These are phyloP conservation scores for Coracopsis vasa DNA, from an alignment of 2,113 vertebrate genomes.

Conservation along the genomic window DNA sequence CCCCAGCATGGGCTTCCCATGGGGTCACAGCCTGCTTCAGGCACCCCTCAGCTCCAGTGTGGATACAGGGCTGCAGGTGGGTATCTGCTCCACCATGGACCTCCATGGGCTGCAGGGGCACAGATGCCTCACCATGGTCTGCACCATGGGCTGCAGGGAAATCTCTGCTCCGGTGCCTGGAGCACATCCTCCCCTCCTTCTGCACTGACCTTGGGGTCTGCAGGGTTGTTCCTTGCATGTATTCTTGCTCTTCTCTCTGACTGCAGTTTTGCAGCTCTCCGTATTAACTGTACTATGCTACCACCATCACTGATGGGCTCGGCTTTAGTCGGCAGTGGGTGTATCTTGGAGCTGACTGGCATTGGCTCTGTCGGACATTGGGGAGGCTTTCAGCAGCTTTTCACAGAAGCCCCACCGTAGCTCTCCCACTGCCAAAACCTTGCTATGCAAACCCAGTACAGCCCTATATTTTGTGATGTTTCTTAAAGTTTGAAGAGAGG, in stretches of 20 bases:
- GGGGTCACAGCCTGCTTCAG: neutral
- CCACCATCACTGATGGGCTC: neutral
- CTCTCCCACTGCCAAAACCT: fast-evolving
- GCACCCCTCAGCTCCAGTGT: neutral
- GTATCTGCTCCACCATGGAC: neutral
- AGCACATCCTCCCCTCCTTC: neutral
- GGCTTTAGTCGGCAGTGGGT: neutral
- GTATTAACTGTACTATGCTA: neutral
- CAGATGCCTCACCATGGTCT: neutral
- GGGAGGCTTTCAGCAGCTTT: neutral
- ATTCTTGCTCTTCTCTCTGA: neutral
- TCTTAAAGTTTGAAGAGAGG: neutral
- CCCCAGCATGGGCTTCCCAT: neutral
- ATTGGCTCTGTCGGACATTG: neutral
- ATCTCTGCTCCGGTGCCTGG: neutral
- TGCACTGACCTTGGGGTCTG: neutral
- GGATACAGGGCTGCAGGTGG: neutral
- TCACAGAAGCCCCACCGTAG: neutral
- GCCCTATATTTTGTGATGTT: neutral
- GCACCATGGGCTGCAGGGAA: neutral
- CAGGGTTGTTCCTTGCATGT: neutral
- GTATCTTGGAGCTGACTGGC: neutral
- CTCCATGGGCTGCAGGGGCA: neutral
- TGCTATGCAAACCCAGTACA: neutral
- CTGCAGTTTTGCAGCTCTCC: neutral